Percentiles rank a stretch among this genome's conserved stretches.
Conservation (phyloP, 2,113 vertebrate species). For the Tretioscincus oriximinensis region DNA sequence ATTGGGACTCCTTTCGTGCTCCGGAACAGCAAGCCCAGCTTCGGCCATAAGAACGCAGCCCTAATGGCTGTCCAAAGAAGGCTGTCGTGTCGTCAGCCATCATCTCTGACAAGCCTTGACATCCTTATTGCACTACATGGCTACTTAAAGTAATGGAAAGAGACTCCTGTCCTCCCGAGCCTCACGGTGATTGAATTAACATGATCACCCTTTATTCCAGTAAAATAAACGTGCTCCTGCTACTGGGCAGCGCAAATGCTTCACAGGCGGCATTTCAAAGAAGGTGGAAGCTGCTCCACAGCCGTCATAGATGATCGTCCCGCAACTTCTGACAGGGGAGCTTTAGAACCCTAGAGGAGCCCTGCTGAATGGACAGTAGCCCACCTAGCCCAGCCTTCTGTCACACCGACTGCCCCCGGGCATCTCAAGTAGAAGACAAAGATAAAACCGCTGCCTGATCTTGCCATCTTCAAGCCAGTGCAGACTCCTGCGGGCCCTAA, state of each 20-base stretch:
- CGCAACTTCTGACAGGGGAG: not conserved
- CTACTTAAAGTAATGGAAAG: constrained; percentile 40
- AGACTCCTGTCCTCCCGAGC: constrained; percentile 44
- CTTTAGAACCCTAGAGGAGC: too few relatives aligned
- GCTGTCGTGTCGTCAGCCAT: constrained; percentile 27
- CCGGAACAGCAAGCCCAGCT: accelerated
- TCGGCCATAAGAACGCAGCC: not conserved
- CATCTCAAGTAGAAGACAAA: too few relatives aligned
- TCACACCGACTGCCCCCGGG: too few relatives aligned
- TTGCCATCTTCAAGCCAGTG: too few relatives aligned
- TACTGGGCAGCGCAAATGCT: not conserved
- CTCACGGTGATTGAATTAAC: constrained; percentile 29
- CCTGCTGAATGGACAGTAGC: too few relatives aligned
- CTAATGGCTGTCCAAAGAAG: not conserved
- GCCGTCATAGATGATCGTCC: not conserved
- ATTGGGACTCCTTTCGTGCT: accelerated
- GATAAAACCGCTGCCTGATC: too few relatives aligned
- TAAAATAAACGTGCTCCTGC: constrained; percentile 1
- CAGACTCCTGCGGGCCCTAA: too few relatives aligned
- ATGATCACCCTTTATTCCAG: constrained; percentile 42
- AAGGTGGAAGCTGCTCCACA: not conserved
- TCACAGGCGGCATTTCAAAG: not conserved
- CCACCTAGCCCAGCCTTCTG: too few relatives aligned
- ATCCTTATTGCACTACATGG: constrained; percentile 36
- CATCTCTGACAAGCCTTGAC: constrained; percentile 43